Evolutionary conservation across 2,888 invertebrate genomes (phyloP).

Genomic region (Temnothorax unifasciatus): DNA sequence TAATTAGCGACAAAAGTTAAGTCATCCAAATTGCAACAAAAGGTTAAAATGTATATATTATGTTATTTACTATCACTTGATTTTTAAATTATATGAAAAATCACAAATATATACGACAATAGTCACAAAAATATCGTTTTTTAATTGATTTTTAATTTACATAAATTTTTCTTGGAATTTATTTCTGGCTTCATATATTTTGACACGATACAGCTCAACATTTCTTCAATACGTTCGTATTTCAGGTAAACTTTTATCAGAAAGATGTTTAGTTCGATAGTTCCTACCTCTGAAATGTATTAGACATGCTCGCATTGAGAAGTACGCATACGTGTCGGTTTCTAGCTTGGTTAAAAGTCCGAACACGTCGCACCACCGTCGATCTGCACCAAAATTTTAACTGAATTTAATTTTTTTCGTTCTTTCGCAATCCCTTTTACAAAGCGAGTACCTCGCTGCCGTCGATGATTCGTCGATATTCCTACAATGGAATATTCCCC

Average conservation of each 20-base stretch:
- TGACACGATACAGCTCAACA: not conserved
- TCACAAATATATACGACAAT: not conserved
- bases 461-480: constrained; percentile 82
- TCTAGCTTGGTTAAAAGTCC: constrained; percentile 59
- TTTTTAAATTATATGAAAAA: not conserved
- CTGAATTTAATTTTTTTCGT: constrained; percentile 75
- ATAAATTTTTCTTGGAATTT: constrained; percentile 19
- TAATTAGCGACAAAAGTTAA: constrained; percentile 61
- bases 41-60: constrained; percentile 1
- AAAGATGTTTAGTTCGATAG: constrained; percentile 16
- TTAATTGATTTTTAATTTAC: not conserved
- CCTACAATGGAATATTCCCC: constrained; percentile 80
- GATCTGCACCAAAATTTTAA: constrained; percentile 74
- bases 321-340: constrained; percentile 45
- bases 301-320: constrained; percentile 50
- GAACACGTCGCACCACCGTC: constrained; percentile 69
- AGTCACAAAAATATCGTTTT: not conserved
- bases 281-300: constrained; percentile 52
- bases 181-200: constrained; percentile 5
- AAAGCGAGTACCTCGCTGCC: constrained; percentile 80
- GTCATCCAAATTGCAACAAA: constrained; percentile 49
- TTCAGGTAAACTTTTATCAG: constrained; percentile 2
- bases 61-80: not conserved
- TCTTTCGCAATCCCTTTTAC: constrained; percentile 59
- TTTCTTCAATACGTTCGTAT: not conserved